These are phyloP conservation scores for Haemorhous mexicanus DNA, from an alignment of 2,113 vertebrate species.

Conservation along the genomic window DNA sequence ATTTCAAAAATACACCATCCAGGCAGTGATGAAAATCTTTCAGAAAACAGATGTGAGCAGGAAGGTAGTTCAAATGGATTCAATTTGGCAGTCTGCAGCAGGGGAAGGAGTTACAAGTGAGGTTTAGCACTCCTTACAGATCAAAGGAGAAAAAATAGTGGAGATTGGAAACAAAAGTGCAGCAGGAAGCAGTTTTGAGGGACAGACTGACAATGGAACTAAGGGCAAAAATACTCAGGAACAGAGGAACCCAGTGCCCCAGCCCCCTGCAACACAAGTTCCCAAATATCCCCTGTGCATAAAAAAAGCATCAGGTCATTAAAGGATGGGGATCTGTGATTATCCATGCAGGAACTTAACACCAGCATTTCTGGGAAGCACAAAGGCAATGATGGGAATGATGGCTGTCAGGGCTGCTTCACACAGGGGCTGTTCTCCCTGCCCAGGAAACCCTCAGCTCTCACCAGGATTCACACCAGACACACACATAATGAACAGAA, in stretches of 20 bases:
- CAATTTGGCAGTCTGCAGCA: constrained; percentile 15
- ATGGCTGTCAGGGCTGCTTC: background rate
- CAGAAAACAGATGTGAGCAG: constrained; percentile 25
- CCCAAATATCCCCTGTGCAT: background rate
- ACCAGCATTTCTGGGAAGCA: background rate
- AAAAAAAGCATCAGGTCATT: background rate
- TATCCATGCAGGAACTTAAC: fast-evolving
- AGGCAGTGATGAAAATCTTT: constrained; percentile 20
- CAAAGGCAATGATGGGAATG: background rate
- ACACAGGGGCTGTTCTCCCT: background rate
- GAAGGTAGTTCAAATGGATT: constrained; percentile 34
- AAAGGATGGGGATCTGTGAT: background rate
- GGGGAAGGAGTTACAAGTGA: background rate
- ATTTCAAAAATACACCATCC: constrained; percentile 7
- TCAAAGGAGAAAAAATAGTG: background rate
- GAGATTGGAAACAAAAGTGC: background rate
- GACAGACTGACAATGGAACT: background rate
- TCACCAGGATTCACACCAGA: background rate
- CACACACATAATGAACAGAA: background rate
- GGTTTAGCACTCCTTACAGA: background rate
- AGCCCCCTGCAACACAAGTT: background rate
- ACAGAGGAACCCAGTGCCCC: background rate
- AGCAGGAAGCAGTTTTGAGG: background rate
- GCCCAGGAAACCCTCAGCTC: background rate
- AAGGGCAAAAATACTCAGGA: background rate